phyloP scores from a whole-genome alignment of 2,888 invertebrate species.

The Pollenia angustigena region DNA sequence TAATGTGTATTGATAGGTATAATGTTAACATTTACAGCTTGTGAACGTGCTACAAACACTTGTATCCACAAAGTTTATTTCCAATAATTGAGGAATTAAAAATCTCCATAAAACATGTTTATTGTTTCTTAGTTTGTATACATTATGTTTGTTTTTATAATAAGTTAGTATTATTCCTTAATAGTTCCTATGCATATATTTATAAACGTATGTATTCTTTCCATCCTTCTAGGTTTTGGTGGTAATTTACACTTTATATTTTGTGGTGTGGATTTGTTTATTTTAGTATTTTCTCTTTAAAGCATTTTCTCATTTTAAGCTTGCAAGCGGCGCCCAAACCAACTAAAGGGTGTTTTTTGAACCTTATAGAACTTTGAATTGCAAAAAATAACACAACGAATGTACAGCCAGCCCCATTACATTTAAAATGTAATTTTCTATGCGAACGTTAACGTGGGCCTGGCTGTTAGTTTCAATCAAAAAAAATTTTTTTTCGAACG shows the following conservation, averaged over 20 bases:
- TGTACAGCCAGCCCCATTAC: too few species aligned
- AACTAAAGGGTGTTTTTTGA: slow-evolving; percentile 10
- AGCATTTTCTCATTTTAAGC: neutral
- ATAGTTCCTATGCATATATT: neutral
- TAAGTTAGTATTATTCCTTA: neutral
- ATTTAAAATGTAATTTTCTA: too few species aligned
- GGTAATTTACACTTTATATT: slow-evolving; percentile 71
- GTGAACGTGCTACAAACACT: slow-evolving; percentile 79
- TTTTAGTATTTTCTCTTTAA: slow-evolving; percentile 14
- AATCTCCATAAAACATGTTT: slow-evolving; percentile 41
- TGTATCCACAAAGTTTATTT: slow-evolving; percentile 57
- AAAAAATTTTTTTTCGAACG: too few species aligned
- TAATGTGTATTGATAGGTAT: slow-evolving; percentile 15
- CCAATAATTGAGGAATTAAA: slow-evolving; percentile 45
- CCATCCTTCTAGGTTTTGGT: slow-evolving; percentile 32
- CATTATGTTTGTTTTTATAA: slow-evolving; percentile 2
- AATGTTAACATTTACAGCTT: slow-evolving; percentile 56
- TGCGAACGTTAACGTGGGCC: too few species aligned
- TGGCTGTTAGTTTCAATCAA: too few species aligned
- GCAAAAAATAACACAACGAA: slow-evolving; percentile 9
- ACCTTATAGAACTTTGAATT: too few species aligned
- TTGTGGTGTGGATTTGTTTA: slow-evolving; percentile 26
- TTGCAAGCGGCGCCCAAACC: slow-evolving; percentile 72
- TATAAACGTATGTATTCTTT: neutral
- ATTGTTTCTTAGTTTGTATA: slow-evolving; percentile 14